A percentile compares a stretch with the other conserved stretches of the same genome.
phyloP scores from a whole-genome alignment of 2,888 invertebrate species.

The Cepaea hortensis region DNA sequence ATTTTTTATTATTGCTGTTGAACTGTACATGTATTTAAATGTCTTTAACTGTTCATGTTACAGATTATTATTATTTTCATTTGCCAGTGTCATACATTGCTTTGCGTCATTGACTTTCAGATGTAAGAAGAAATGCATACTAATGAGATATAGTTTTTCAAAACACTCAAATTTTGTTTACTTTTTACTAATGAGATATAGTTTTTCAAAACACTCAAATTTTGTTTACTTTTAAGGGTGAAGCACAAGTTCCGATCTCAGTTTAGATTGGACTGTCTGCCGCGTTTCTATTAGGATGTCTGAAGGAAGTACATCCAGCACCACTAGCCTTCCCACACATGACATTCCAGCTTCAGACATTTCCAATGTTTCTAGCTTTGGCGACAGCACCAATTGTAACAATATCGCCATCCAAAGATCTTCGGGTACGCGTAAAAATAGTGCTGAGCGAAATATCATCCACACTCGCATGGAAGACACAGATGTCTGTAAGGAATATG shows the following conservation, averaged over 20 bases:
- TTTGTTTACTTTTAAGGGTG: not conserved
- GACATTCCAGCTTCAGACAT: not conserved
- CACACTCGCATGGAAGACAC: conserved; percentile 74
- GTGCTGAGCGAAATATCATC: conserved; percentile 63
- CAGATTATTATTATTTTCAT: too few relatives aligned
- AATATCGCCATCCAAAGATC: conserved; percentile 1
- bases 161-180: not conserved
- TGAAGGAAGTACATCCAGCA: not conserved
- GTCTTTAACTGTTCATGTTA: too few relatives aligned
- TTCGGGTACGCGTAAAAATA: conserved; percentile 39
- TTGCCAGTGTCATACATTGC: too few relatives aligned
- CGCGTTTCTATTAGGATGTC: not conserved
- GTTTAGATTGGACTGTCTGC: not conserved
- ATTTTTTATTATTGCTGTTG: too few relatives aligned
- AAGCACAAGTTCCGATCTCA: not conserved
- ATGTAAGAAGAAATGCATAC: not conserved
- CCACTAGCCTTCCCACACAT: not conserved
- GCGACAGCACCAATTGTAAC: not conserved
- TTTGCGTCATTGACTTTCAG: not conserved
- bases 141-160: not conserved
- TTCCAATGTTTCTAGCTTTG: not conserved
- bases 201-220: not conserved
- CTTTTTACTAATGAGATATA: not conserved
- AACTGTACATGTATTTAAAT: too few relatives aligned
- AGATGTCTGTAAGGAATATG: conserved; percentile 63